Evolutionary conservation across 2,113 vertebrate genomes (phyloP).

Genomic region (Perccottus glenii): DNA sequence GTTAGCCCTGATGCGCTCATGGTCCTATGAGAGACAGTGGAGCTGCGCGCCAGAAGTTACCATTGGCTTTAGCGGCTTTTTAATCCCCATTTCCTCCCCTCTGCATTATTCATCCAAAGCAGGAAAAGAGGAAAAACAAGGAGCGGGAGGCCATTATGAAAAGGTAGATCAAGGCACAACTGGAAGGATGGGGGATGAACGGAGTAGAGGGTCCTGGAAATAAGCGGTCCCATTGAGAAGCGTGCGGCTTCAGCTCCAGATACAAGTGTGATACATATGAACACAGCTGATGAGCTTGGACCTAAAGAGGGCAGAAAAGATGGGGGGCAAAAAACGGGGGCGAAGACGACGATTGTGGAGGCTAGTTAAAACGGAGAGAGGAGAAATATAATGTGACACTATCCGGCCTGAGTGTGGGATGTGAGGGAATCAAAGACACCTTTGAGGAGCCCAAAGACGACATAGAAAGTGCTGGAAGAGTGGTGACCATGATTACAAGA

Average conservation of each 20-base stretch:
- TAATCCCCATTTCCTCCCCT: conserved; percentile 67
- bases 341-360: conserved; percentile 6
- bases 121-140: conserved; percentile 57
- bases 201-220: conserved; percentile 38
- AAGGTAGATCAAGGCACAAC: conserved; percentile 62
- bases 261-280: conserved; percentile 49
- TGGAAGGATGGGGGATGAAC: conserved; percentile 22
- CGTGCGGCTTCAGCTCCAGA: conserved; percentile 53
- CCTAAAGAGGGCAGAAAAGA: conserved; percentile 25
- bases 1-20: conserved; percentile 62
- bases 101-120: conserved; percentile 74
- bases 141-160: conserved; percentile 47
- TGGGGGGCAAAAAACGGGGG: conserved; percentile 27
- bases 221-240: conserved; percentile 37
- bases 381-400: conserved; percentile 65
- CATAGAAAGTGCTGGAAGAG: conserved; percentile 71
- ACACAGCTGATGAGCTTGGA: conserved; percentile 45
- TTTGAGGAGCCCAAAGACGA: conserved; percentile 76
- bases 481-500: conserved; percentile 83
- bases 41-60: conserved; percentile 51
- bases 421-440: conserved; percentile 77
- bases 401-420: conserved; percentile 63
- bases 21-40: conserved; percentile 55
- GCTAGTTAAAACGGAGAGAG: conserved; percentile 17
- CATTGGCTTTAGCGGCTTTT: conserved; percentile 66